phyloP scores from a whole-genome alignment of 2,888 invertebrate genomes.

The Fragum whitleyi region DNA sequence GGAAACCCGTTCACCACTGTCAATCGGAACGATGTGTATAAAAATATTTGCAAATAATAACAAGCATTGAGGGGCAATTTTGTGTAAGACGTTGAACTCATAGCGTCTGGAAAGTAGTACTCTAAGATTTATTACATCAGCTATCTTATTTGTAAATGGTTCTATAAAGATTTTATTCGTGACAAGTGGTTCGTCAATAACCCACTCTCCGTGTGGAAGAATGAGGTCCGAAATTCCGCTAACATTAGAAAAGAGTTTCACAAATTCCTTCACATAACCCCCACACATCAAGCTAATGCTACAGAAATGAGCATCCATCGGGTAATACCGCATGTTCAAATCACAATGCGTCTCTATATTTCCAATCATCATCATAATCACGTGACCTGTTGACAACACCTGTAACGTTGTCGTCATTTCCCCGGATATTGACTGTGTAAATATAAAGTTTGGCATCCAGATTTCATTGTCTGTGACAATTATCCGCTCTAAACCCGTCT shows the following conservation, averaged over 20 bases:
- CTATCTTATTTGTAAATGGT: background rate
- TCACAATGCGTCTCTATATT: constrained; percentile 8
- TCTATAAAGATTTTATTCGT: constrained; percentile 2
- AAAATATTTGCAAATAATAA: constrained; percentile 7
- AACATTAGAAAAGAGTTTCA: background rate
- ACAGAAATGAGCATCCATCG: constrained; percentile 20
- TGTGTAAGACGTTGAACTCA: constrained; percentile 1
- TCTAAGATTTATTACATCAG: background rate
- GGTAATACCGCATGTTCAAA: constrained; percentile 5
- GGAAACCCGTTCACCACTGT: constrained; percentile 4
- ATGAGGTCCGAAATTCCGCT: background rate
- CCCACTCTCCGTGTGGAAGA: constrained; percentile 11
- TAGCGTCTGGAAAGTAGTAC: background rate
- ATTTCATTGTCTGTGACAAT: background rate
- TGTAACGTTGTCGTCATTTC: background rate
- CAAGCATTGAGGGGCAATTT: constrained; percentile 3
- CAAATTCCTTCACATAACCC: background rate
- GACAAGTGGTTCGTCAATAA: background rate
- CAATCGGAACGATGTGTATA: background rate
- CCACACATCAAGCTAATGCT: background rate
- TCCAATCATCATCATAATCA: background rate
- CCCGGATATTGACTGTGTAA: background rate
- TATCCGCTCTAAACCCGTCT: background rate
- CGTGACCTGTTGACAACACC: background rate
- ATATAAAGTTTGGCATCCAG: constrained; percentile 1